Conservation (phyloP, 2,113 vertebrate genomes). For the Mystacornis crossleyi region DNA sequence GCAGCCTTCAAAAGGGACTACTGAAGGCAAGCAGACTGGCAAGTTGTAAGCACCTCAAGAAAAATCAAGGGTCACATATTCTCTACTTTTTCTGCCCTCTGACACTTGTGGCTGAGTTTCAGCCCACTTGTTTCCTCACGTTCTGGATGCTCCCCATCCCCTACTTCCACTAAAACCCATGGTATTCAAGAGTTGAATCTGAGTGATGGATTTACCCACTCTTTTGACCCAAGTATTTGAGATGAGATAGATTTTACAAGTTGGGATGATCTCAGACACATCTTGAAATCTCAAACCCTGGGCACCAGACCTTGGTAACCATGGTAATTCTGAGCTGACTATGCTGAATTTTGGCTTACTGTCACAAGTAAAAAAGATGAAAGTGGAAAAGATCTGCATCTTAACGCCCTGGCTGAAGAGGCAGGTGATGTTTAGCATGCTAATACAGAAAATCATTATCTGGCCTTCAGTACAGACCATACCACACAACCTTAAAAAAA, state of each 20-base stretch:
- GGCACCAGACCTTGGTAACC: not conserved
- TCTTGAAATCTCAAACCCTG: not conserved
- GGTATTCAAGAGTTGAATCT: not conserved
- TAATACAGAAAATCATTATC: not conserved
- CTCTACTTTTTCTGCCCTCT: not conserved
- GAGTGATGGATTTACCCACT: fast-evolving
- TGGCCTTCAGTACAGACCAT: not conserved
- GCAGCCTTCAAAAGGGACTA: not conserved
- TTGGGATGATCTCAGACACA: not conserved
- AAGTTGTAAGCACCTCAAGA: not conserved
- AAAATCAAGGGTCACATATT: not conserved
- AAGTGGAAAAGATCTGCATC: not conserved
- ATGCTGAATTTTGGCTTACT: not conserved
- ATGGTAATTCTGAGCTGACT: not conserved
- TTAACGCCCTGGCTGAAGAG: not conserved
- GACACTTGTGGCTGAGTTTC: not conserved
- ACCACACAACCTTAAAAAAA: not conserved
- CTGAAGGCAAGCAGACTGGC: not conserved
- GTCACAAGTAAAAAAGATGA: not conserved
- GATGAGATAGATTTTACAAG: not conserved
- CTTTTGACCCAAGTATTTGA: not conserved
- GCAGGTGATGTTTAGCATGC: not conserved
- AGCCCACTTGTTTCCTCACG: fast-evolving
- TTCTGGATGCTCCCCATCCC: not conserved
- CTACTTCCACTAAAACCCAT: not conserved